Evolutionary conservation across 1,140 invertebrate species (phyloP).

Genomic region (Drosophila triauraria): DNA sequence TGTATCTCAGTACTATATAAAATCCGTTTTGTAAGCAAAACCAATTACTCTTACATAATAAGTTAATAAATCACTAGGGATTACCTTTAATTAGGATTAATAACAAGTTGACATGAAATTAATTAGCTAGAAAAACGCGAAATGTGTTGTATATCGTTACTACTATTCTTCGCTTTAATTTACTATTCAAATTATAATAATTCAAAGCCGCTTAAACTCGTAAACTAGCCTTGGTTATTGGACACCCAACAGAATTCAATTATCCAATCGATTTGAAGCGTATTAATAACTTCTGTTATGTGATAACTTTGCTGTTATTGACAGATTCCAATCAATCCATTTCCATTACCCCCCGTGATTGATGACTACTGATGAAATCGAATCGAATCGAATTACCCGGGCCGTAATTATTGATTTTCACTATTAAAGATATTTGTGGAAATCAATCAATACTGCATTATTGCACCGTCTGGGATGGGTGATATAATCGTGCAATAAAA

Average conservation of each 20-base stretch:
- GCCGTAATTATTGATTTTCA: conserved; percentile 10
- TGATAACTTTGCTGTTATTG: conserved; percentile 19
- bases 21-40: no score
- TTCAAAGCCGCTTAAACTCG: neutral
- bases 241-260: conserved; percentile 5
- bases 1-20: no score
- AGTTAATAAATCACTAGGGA: no score
- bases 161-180: no score
- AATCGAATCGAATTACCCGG: conserved; percentile 4
- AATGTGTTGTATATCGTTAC: neutral
- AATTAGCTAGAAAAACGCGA: no score
- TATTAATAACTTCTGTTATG: conserved; percentile 15
- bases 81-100: neutral
- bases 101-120: neutral
- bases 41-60: no score
- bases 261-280: neutral
- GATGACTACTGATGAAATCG: conserved; percentile 6
- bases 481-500: conserved; percentile 6
- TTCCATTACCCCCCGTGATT: conserved; percentile 6
- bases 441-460: conserved; percentile 8
- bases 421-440: conserved; percentile 1
- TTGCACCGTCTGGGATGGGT: neutral
- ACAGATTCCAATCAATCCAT: conserved; percentile 8
- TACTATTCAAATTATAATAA: neutral
- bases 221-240: conserved; percentile 2